phyloP scores from a whole-genome alignment of 1,140 invertebrate species.

The Ptiloglossa arizonensis region DNA sequence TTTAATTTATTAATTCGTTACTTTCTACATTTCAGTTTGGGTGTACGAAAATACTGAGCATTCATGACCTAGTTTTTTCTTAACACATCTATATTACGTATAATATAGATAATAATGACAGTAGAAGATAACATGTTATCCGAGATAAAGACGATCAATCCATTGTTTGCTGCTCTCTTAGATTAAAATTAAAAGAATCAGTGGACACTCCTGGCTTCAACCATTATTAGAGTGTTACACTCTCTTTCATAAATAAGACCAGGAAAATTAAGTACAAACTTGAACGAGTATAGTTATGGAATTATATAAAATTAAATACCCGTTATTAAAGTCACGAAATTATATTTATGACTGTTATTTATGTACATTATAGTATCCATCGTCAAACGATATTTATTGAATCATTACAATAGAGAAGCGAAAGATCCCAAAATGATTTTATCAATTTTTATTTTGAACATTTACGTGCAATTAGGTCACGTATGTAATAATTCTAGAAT shows the following conservation, averaged over 20 bases:
- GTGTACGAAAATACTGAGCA: neutral
- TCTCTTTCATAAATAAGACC: no score
- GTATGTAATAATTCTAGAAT: constrained; percentile 27
- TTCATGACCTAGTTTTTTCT: neutral
- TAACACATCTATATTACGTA: neutral
- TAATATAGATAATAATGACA: neutral
- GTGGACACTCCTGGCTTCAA: neutral
- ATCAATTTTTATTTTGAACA: neutral
- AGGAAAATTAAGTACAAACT: no score
- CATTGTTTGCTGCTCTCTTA: neutral
- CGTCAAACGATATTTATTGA: no score
- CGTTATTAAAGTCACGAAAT: no score
- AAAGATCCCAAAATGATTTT: neutral
- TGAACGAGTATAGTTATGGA: no score
- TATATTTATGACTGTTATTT: no score
- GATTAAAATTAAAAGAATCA: neutral
- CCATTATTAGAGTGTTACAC: neutral
- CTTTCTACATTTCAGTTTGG: no score
- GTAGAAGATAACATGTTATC: neutral
- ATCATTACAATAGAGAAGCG: no score
- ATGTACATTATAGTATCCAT: no score
- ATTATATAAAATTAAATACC: no score
- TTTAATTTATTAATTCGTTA: no score
- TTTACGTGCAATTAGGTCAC: neutral
- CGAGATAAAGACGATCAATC: neutral